Percentiles rank a stretch among this genome's conserved stretches.
Evolutionary conservation across 2,113 vertebrate species (phyloP).

Genomic region (Oxyura jamaicensis): DNA sequence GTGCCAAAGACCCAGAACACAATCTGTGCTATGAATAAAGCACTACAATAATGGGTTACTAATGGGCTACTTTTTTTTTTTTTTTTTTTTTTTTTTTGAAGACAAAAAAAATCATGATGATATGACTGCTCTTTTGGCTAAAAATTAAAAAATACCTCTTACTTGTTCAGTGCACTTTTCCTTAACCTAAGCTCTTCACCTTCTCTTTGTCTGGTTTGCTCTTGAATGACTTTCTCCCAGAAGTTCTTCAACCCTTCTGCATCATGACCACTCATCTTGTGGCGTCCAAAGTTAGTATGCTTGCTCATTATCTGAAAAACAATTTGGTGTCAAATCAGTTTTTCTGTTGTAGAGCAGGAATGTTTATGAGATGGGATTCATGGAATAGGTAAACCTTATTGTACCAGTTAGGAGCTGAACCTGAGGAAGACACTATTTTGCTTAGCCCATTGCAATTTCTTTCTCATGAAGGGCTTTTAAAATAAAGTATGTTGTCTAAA

Average conservation of each 20-base stretch:
- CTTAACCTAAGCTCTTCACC: slow-evolving; percentile 55
- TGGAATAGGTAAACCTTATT: no score
- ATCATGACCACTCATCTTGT: neutral
- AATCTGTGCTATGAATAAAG: slow-evolving; percentile 67
- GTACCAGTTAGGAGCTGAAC: neutral
- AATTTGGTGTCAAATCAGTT: slow-evolving; percentile 2
- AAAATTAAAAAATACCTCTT: slow-evolving; percentile 22
- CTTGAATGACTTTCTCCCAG: slow-evolving; percentile 70
- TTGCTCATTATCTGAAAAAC: slow-evolving; percentile 68
- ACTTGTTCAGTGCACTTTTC: slow-evolving; percentile 71
- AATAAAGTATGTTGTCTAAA: neutral
- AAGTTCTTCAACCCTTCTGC: slow-evolving; percentile 63
- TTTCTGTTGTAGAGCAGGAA: no score
- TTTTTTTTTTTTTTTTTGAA: slow-evolving; percentile 9
- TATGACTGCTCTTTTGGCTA: neutral
- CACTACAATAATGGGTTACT: slow-evolving; percentile 41
- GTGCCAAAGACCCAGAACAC: slow-evolving; percentile 45
- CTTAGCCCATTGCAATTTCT: neutral
- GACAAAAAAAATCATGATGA: neutral
- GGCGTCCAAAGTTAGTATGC: neutral
- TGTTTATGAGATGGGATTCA: no score
- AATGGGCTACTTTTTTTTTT: neutral
- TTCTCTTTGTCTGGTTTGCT: slow-evolving; percentile 40
- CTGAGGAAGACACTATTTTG: neutral
- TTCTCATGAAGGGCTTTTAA: neutral